Percentiles rank a stretch among this genome's conserved stretches.
phyloP scores from a whole-genome alignment of 2,797 vertebrate genomes.

The Silurus lanzhouensis region DNA sequence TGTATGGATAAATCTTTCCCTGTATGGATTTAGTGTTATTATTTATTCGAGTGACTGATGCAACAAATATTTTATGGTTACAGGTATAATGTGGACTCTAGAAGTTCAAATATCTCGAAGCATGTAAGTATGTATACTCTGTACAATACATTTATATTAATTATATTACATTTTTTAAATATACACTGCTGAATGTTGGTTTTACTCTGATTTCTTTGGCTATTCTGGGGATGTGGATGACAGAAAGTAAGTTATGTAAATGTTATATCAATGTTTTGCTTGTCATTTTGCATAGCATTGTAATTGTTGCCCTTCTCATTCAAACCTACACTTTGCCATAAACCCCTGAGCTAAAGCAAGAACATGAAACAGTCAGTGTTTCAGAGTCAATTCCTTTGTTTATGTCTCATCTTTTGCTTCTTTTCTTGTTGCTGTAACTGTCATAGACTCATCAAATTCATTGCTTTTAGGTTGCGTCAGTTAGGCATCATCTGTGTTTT shows the following conservation, averaged over 20 bases:
- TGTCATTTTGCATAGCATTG: neutral
- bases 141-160: neutral
- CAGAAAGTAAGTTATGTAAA: constrained; percentile 52
- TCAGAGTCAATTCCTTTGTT: constrained; percentile 10
- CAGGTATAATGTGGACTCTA: constrained; percentile 96
- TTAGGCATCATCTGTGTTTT: constrained; percentile 52
- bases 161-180: no score
- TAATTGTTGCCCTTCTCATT: neutral
- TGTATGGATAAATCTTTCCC: neutral
- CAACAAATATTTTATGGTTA: constrained; percentile 1
- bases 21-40: neutral
- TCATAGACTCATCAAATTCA: constrained; percentile 52
- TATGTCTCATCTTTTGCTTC: constrained; percentile 24
- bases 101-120: constrained; percentile 92
- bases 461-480: constrained; percentile 56
- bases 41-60: neutral
- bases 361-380: constrained; percentile 18
- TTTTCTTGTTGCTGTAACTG: constrained; percentile 35
- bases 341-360: neutral
- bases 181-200: neutral
- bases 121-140: constrained; percentile 76
- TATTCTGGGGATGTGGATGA: constrained; percentile 24
- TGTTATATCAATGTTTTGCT: neutral
- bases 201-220: constrained; percentile 36
- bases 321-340: neutral